Evolutionary conservation across 2,113 vertebrate genomes (phyloP), one percentile per base, ranked within the genome.

Genomic region (Eudyptes chrysolophus): DNA sequence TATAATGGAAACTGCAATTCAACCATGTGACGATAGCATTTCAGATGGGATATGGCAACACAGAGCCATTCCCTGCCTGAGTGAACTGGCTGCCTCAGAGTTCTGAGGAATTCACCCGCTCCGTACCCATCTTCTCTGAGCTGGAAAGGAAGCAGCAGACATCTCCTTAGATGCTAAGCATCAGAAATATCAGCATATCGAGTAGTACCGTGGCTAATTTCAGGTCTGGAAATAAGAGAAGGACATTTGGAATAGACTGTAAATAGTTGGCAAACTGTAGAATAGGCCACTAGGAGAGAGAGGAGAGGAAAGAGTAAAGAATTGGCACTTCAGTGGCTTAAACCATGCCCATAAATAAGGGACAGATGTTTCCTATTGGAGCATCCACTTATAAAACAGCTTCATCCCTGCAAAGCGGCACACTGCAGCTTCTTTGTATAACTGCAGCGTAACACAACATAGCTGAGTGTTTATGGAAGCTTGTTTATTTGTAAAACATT

Each of bases 311-410:
- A 52, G 57, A 78, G 64, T 61, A 85, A 91, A 91, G 87, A 94
- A 71, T 55, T 60, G 79, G 65, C 49, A 44, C 32, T 96, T 92
- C 57, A 62, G 48, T 65, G 51, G 40, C 72, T 96, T 93, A 96
- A 95, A 88, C 54, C 38, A 49, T 87, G 74, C 49, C 66, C 75
- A 57, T 89, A 92, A 93, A 89, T 89, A 92, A 87, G 61, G 68
- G 92, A 95, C 95, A 98, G 97, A 97, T 96, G 96, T 98, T 98
- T 97, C 42, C 71, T 89, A 55, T 71, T 90, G 94, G 64, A 95
- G 71, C 66, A 51, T 84, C 52, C 79, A 78, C 74, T 96, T 94
- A 81, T 14, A 94, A 95, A 90, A 89, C 91, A 94, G 55, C 77
- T 95, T 93, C 90, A 81, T 95, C 92, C 58, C 54, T 62, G 81